Conservation (phyloP, 2,888 invertebrate genomes). For the Zaprionus bogoriensis region DNA sequence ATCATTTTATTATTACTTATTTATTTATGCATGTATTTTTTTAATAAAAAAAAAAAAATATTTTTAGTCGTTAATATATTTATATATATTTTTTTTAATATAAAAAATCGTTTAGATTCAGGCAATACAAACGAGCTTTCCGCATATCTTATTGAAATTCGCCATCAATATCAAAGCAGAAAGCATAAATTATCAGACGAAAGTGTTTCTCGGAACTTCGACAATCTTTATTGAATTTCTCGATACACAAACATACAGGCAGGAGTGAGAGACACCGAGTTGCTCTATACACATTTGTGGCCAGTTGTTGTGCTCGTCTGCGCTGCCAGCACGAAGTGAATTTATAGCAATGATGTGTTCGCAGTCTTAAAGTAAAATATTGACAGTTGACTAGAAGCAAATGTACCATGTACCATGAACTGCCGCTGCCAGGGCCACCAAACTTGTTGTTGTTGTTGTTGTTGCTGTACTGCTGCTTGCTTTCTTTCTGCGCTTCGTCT, state of each 20-base stretch:
- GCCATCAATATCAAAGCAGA: too few species aligned
- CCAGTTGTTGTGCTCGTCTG: background rate
- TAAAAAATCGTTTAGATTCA: too few species aligned
- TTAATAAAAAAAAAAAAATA: too few species aligned
- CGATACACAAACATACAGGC: background rate
- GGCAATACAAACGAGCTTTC: too few species aligned
- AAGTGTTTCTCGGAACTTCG: conserved; percentile 18
- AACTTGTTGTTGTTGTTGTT: conserved; percentile 44
- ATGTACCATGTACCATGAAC: conserved; percentile 74
- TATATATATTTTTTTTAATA: too few species aligned
- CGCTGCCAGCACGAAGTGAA: conserved; percentile 56
- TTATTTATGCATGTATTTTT: too few species aligned
- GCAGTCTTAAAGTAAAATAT: conserved; percentile 76
- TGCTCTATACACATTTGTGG: too few species aligned
- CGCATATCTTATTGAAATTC: too few species aligned
- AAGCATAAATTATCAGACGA: background rate
- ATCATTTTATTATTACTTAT: too few species aligned
- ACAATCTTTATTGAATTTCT: too few species aligned
- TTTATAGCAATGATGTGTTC: conserved; percentile 77
- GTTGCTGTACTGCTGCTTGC: conserved; percentile 14
- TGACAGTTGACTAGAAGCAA: conserved; percentile 73
- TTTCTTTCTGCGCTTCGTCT: conserved; percentile 19
- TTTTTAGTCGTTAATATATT: too few species aligned
- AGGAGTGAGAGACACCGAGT: background rate
- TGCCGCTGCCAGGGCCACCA: conserved; percentile 47